Evolutionary conservation across 2,888 invertebrate genomes (phyloP).

Genomic region (Xanthia togata): DNA sequence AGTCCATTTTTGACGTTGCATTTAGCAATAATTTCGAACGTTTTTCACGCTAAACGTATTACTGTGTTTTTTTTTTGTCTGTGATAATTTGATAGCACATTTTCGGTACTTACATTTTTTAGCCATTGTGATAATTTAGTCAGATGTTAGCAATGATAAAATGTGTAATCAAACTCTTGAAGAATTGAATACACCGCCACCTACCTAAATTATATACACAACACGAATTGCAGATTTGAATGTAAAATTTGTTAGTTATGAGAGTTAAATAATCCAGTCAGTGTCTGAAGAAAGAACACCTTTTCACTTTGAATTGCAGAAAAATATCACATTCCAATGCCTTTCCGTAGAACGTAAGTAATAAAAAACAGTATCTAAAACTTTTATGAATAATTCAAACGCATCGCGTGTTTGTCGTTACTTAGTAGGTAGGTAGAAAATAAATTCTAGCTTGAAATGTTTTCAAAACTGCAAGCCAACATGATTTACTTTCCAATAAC

Average conservation of each 20-base stretch:
- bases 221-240: background rate
- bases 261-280: background rate
- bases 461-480: conserved; percentile 73
- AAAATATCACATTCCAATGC: conserved; percentile 46
- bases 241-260: background rate
- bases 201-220: background rate
- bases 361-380: conserved; percentile 71
- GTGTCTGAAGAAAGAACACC: background rate
- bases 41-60: conserved; percentile 9
- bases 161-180: background rate
- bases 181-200: background rate
- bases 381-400: conserved; percentile 75
- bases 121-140: background rate
- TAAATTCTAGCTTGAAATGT: conserved; percentile 71
- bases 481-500: conserved; percentile 69
- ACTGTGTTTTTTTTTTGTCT: conserved; percentile 11
- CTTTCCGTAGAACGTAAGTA: conserved; percentile 48
- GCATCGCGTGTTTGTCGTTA: conserved; percentile 74
- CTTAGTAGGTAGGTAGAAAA: conserved; percentile 65
- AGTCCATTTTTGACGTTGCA: conserved; percentile 22
- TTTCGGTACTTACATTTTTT: conserved; percentile 1
- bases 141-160: background rate
- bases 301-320: conserved; percentile 1
- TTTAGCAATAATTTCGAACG: conserved; percentile 11
- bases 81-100: background rate